These are phyloP conservation scores for Desmophyllum pertusum DNA, from an alignment of 92 coral and sea anemone species.

Conservation along the genomic window DNA sequence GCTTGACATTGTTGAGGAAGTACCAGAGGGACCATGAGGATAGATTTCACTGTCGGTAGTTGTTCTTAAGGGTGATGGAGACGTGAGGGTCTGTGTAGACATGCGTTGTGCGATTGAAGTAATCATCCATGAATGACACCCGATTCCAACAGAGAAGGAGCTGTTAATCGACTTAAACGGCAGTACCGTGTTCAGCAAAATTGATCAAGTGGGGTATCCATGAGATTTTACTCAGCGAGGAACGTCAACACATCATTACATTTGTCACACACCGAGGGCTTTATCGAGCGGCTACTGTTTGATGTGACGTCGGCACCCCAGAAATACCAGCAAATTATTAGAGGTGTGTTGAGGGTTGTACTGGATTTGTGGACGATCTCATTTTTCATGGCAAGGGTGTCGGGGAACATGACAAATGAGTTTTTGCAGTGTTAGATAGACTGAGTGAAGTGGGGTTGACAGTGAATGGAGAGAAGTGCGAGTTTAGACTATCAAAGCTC, in stretches of 20 bases:
- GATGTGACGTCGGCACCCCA: too few relatives aligned
- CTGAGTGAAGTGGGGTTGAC: conserved; percentile 20
- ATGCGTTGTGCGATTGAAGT: neutral
- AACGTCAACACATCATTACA: conserved; percentile 7
- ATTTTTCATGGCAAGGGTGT: neutral
- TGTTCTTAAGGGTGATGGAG: neutral
- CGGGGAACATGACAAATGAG: neutral
- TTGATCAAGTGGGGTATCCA: too few relatives aligned
- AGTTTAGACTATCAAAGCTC: neutral
- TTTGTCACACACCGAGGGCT: conserved; percentile 18
- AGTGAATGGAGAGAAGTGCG: neutral
- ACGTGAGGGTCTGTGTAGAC: neutral
- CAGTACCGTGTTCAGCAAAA: too few relatives aligned
- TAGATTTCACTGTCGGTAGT: neutral
- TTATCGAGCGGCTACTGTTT: neutral
- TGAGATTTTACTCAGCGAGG: too few relatives aligned
- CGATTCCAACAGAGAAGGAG: too few relatives aligned
- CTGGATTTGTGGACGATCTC: conserved; percentile 10
- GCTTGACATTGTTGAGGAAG: conserved; percentile 10
- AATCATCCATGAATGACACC: too few relatives aligned
- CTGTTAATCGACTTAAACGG: too few relatives aligned
- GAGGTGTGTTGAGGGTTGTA: conserved; percentile 5
- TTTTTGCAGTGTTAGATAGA: conserved; percentile 24
- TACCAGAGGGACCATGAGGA: conserved; percentile 9
- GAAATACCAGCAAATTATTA: neutral